These are phyloP conservation scores for Tetranychus urticae DNA, from an alignment of 1,140 invertebrate species.

Conservation along the genomic window DNA sequence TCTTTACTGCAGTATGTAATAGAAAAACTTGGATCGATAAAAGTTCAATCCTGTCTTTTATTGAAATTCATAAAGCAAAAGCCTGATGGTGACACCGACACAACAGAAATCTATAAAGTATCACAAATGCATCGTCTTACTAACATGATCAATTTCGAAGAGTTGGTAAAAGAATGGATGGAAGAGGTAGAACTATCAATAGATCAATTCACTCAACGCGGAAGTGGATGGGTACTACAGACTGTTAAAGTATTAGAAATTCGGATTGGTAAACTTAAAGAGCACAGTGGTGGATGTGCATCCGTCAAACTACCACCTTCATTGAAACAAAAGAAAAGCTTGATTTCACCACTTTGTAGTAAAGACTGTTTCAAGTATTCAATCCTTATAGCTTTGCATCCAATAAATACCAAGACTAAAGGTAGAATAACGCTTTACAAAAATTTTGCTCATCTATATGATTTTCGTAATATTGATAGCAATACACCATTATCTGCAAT, in stretches of 20 bases:
- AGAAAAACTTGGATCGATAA: too few species aligned
- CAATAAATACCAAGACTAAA: neutral
- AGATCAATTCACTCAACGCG: neutral
- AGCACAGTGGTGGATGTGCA: neutral
- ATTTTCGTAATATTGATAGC: neutral
- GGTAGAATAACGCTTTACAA: neutral
- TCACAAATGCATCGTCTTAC: too few species aligned
- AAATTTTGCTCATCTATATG: neutral
- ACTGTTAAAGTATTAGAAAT: neutral
- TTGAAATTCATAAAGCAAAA: too few species aligned
- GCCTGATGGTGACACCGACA: too few species aligned
- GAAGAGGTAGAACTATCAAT: neutral
- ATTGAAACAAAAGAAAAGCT: neutral
- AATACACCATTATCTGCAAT: neutral
- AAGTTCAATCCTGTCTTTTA: too few species aligned
- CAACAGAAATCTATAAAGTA: too few species aligned
- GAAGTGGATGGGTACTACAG: neutral
- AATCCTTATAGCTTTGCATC: conserved; percentile 1
- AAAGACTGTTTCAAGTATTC: conserved; percentile 7
- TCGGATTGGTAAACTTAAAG: neutral
- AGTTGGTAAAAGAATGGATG: too few species aligned
- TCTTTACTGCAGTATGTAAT: too few species aligned
- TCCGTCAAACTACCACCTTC: neutral
- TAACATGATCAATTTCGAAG: too few species aligned
- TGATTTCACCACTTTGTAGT: neutral